Evolutionary conservation across 2,888 invertebrate genomes (phyloP), one percentile per base, ranked within the genome.

Genomic region (Linnaemya vulpina): DNA sequence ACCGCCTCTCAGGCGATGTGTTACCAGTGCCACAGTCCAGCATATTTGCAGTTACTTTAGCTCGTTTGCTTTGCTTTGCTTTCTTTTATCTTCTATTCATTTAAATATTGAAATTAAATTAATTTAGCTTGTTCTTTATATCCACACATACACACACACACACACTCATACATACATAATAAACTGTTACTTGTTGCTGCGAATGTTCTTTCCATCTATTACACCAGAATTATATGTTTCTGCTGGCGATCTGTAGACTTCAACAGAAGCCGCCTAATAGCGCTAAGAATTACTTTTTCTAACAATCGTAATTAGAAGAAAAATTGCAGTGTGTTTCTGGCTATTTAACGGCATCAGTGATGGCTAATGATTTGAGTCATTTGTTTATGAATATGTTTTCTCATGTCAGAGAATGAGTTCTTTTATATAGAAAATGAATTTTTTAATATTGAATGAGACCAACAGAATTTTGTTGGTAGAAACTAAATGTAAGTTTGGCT

Each of bases 1-100:
- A 10, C 71, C 38, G 75, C 78, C 82, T 78, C 78, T 85, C 71
- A 79, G 85, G 78, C 82, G 79, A 82, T 84, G 84, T 84, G 79
- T 74, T 80, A 80, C 46, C 77, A 84, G 70, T 74, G 77, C 76
- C 79, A 67, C 76, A 73, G 75, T 70, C 77, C 17, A 81, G 62
- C 65, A 74, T 65, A 82, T 82, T 71, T 85, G 74, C 78, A 76
- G 82, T 78, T 74, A 71, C 78, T 65, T 80, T 38, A 51, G 73
- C 43, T 53, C 3, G 9, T 68, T 49, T n/a, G n/a, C n/a, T n/a
- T n/a, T n/a, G n/a, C n/a, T n/a, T n/a, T n/a, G n/a, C n/a, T n/a
- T 17, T 63, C 35, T 49, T 30, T 62, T 8, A 20, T 62, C 25
- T 75, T 51, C 8, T 81, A 60, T 78, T 78, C 51, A 75, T 76